Evolutionary conservation across 2,797 vertebrate genomes (phyloP).

Genomic region (Neoniphon sammara): DNA sequence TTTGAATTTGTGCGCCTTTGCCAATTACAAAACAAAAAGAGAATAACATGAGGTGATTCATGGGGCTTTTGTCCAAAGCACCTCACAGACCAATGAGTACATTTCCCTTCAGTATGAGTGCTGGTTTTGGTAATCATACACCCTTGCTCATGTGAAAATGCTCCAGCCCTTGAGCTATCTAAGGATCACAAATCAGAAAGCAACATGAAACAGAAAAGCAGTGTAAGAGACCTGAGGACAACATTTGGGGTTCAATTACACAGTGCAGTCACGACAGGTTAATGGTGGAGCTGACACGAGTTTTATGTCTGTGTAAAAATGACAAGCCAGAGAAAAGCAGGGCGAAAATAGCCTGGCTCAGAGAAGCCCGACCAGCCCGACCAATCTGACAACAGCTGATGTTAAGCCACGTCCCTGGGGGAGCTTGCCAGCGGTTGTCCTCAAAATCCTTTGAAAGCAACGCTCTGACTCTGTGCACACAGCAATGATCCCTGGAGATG

Average conservation of each 20-base stretch:
- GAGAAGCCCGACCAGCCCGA: conserved; percentile 53
- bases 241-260: conserved; percentile 1
- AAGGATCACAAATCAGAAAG: background rate
- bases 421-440: too few species aligned
- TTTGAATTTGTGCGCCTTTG: conserved; percentile 19
- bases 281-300: background rate
- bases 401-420: too few species aligned
- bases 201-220: background rate
- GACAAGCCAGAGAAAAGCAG: background rate
- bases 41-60: conserved; percentile 34
- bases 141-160: conserved; percentile 19
- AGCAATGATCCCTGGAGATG: too few species aligned
- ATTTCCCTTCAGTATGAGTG: conserved; percentile 5
- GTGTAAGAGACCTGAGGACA: background rate
- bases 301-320: conserved; percentile 26
- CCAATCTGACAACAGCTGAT: too few species aligned
- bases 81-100: conserved; percentile 4
- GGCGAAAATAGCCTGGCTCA: conserved; percentile 42
- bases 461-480: too few species aligned
- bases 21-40: conserved; percentile 13
- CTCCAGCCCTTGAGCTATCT: conserved; percentile 1
- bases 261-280: background rate
- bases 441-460: too few species aligned
- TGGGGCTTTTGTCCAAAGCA: conserved; percentile 33
- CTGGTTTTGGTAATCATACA: conserved; percentile 51